Base-by-base conservation (phyloP, 2,113 vertebrate species). In the Hystrix brachyura region DNA sequence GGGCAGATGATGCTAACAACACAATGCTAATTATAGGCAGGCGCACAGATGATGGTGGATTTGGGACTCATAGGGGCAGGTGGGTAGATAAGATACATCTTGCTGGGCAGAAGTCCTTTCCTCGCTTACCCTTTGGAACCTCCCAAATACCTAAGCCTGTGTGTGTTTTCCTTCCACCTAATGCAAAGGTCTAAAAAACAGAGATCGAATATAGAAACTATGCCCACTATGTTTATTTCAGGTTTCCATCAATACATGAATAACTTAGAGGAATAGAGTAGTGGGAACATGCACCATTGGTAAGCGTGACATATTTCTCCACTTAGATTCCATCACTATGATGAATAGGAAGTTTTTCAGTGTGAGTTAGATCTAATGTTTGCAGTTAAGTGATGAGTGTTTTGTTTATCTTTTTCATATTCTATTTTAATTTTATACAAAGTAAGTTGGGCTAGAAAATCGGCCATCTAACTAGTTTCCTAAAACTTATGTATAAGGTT, bases 341-440 rank as follows among this genome's bases (percentile, higher is more conserved):
- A 72, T 90, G n/a, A 96, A 78, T 82, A 57, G 12, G 32, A 90
- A 72, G 8, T 65, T 74, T 91, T 84, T 76, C 87, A 78, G 14
- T 15, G 34, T 86, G 51, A 91, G 87, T 72, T 92, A 94, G 46
- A 57, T 62, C 46, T 81, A 71, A 18, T 93, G 48, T 84, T 95
- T 90, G 53, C 21, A 51, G 46, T 92, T 85, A 90, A 85, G 9
- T 67, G 59, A 87, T 86, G 55, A 83, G 8, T 91, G n/a, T 84
- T 96, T 91, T 96, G 29, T 92, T 91, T 96, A 51, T 79, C 53
- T 90, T 93, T 93, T 95, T 88, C 71, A 48, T 89, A 65, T 87
- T 94, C 79, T 38, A 71, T 90, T 97, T 91, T 90, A 80, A 81
- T 74, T 95, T 96, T 94, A 90, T 21, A 85, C 81, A 89, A 91